These are phyloP conservation scores for Blastomussa wellsi DNA, from an alignment of 92 coral and sea anemone genomes.

Conservation along the genomic window DNA sequence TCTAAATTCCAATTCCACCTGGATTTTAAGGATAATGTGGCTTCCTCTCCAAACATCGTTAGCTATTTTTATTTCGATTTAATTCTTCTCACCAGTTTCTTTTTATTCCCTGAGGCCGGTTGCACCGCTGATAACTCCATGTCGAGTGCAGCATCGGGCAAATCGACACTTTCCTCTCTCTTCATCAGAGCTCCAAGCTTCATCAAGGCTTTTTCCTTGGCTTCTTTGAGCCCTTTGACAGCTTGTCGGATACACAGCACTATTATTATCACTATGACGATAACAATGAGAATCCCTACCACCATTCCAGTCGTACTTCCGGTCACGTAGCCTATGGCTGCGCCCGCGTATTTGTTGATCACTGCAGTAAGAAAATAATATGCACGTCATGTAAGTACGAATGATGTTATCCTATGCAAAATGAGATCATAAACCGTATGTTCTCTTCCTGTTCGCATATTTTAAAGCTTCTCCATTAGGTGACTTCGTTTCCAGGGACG, in stretches of 20 bases:
- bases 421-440: too few species aligned
- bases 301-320: constrained; percentile 71
- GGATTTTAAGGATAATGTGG: too few species aligned
- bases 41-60: too few species aligned
- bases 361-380: neutral
- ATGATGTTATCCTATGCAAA: neutral
- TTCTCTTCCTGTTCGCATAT: too few species aligned
- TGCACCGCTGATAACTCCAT: constrained; percentile 73
- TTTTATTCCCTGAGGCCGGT: constrained; percentile 62
- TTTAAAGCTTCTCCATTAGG: too few species aligned
- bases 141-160: constrained; percentile 77
- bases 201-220: constrained; percentile 73
- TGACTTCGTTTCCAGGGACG: too few species aligned
- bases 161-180: constrained; percentile 65
- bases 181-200: constrained; percentile 64
- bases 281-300: constrained; percentile 55
- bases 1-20: too few species aligned
- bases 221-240: constrained; percentile 61
- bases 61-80: too few species aligned
- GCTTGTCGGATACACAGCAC: constrained; percentile 56
- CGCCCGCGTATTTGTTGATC: constrained; percentile 42
- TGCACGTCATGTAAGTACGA: neutral
- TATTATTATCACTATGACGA: constrained; percentile 54
- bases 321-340: constrained; percentile 58
- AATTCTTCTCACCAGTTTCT: constrained; percentile 59